Base-by-base conservation (phyloP, 1,140 invertebrate genomes). In the Uloborus diversus region DNA sequence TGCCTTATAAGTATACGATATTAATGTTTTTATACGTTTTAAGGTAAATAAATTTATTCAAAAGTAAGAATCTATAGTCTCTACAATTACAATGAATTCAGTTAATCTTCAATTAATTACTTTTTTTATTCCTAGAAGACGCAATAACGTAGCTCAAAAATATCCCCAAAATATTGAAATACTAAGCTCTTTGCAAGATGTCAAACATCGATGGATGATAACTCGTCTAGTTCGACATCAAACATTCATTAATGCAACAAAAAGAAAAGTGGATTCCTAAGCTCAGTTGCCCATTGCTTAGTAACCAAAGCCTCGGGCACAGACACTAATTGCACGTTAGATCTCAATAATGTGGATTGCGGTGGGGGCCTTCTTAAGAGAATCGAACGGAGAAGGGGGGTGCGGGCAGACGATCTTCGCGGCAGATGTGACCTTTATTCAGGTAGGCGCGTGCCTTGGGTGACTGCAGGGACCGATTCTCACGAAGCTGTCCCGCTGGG, bases 401-500 rank as follows among this genome's bases (percentile, higher is more conserved):
- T 23, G 13, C 3, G 5, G 13, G 17, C 37, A 17, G 37, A 42
- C 17, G 37, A 42, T 14, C 5, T n/a, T n/a, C n/a, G n/a, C 32
- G 69, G 56, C 56, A 61, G 69, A 47, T 73, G 69, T 73, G 69
- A 73, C 69, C 69, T 73, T 73, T 73, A 61, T 73, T 73, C 13
- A 13, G 17, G 9, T 42, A 42, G 69, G 33, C 69, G 56, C 69
- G 69, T 73, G 69, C 51, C 69, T 61, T 14, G 17, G 13, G 13
- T 28, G 25, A 69, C 7, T 25, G 56, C 20, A 32, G 42, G 32
- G 69, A 42, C 56, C 23, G 17, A 65, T 65, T 47, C 37, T 65
- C 69, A 37, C 35, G 37, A 17, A 42, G 37, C 9, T 42, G 37
- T 42, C 37, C 37, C 37, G 69, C 2, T 57, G 68, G 30, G 25